A percentile compares a stretch with the other conserved stretches of the same genome.
phyloP scores from a whole-genome alignment of 2,797 vertebrate species.

The Podargus strigoides region DNA sequence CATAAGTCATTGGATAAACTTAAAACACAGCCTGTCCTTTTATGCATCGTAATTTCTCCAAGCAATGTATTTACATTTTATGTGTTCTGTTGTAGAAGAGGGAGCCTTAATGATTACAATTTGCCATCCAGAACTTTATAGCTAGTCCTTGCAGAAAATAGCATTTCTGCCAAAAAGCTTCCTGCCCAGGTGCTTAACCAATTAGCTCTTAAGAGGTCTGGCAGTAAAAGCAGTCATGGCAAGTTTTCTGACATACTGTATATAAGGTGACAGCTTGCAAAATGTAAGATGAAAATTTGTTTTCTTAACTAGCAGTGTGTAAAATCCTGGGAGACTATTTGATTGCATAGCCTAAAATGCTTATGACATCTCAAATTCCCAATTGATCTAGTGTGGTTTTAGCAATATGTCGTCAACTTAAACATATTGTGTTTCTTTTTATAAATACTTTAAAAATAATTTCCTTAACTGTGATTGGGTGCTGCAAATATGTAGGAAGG shows the following conservation, averaged over 20 bases:
- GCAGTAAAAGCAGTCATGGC: slow-evolving; percentile 72
- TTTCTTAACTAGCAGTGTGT: slow-evolving; percentile 76
- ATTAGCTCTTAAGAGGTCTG: slow-evolving; percentile 78
- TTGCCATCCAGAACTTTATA: slow-evolving; percentile 79
- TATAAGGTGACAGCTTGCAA: slow-evolving; percentile 76
- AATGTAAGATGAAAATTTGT: slow-evolving; percentile 78
- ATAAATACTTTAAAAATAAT: slow-evolving; percentile 31
- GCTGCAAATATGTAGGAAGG: neutral
- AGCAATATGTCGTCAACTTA: slow-evolving; percentile 55
- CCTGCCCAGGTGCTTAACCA: slow-evolving; percentile 83
- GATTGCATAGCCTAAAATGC: slow-evolving; percentile 63
- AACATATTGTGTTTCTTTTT: slow-evolving; percentile 44
- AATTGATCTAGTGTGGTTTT: slow-evolving; percentile 50
- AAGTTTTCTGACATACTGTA: slow-evolving; percentile 73
- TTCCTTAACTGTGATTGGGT: slow-evolving; percentile 18
- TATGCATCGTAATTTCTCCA: slow-evolving; percentile 49
- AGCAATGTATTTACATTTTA: slow-evolving; percentile 62
- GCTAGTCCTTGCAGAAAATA: slow-evolving; percentile 77
- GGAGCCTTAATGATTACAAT: slow-evolving; percentile 77
- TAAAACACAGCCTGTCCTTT: slow-evolving; percentile 55
- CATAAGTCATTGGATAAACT: slow-evolving; percentile 58
- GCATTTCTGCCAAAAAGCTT: slow-evolving; percentile 77
- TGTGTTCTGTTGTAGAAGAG: slow-evolving; percentile 56
- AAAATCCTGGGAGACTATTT: slow-evolving; percentile 73
- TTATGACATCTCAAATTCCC: slow-evolving; percentile 67